Conservation (phyloP, 2,888 invertebrate genomes). For the Agriopis marginaria region DNA sequence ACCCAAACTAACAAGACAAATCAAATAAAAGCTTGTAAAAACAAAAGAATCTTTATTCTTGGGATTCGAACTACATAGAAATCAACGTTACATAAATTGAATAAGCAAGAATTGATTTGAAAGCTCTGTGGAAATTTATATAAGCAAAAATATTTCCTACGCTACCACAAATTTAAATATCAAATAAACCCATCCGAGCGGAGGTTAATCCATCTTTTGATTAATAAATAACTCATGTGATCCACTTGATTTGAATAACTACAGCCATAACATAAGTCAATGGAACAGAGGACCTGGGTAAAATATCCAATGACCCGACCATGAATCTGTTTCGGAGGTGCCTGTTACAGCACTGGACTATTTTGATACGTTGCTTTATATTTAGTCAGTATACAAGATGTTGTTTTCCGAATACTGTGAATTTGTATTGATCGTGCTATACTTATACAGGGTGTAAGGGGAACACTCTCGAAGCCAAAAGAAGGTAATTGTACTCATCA, state of each 20-base stretch:
- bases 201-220: slow-evolving; percentile 14
- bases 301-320: slow-evolving; percentile 42
- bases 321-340: slow-evolving; percentile 32
- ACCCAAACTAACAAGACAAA: no score
- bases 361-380: not conserved
- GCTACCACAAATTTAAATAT: slow-evolving; percentile 33
- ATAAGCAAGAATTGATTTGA: slow-evolving; percentile 9
- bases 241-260: slow-evolving; percentile 44
- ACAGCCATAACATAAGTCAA: slow-evolving; percentile 13
- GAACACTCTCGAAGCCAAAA: no score
- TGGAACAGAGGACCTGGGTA: slow-evolving; percentile 23
- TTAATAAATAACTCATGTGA: slow-evolving; percentile 44
- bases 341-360: slow-evolving; percentile 13
- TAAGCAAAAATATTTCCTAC: slow-evolving; percentile 37
- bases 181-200: slow-evolving; percentile 26
- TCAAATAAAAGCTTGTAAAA: no score
- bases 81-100: not conserved
- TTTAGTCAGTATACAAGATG: not conserved
- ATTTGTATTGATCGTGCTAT: not conserved
- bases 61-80: no score
- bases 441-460: no score
- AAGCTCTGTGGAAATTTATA: slow-evolving; percentile 29
- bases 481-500: no score
- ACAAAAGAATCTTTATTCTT: no score
- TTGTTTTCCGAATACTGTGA: not conserved